phyloP scores from a whole-genome alignment of 2,113 vertebrate genomes.

The Ahaetulla prasina region DNA sequence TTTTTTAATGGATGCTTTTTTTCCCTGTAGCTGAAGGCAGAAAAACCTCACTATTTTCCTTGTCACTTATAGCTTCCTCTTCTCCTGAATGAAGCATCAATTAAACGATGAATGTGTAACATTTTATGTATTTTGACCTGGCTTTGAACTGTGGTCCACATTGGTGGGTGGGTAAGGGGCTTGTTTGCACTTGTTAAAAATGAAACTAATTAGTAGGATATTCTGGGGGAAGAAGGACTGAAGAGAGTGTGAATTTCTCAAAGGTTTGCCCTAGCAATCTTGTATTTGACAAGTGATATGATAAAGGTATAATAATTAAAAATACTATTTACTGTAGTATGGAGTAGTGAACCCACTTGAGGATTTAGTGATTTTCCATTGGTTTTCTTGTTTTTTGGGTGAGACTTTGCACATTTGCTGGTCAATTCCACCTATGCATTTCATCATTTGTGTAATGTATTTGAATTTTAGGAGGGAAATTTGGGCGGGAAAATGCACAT shows the following conservation, averaged over 20 bases:
- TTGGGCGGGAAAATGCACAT: no score
- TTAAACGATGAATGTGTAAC: constrained; percentile 60
- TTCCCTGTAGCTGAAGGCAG: constrained; percentile 52
- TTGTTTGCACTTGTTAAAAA: constrained; percentile 48
- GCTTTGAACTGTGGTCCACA: constrained; percentile 52
- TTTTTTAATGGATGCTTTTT: constrained; percentile 69
- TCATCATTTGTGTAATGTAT: no score
- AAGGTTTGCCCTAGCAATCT: constrained; percentile 51
- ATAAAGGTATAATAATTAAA: constrained; percentile 24
- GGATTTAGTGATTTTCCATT: background rate
- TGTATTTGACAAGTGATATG: constrained; percentile 35
- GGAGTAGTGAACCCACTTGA: background rate
- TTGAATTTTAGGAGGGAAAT: no score
- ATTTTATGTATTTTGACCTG: constrained; percentile 58
- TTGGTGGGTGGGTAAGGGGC: constrained; percentile 15
- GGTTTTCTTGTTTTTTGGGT: background rate
- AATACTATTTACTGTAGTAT: constrained; percentile 21
- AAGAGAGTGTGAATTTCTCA: constrained; percentile 42
- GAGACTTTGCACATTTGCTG: constrained; percentile 6
- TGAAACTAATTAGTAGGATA: constrained; percentile 56
- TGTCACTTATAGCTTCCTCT: constrained; percentile 64
- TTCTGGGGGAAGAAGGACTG: constrained; percentile 32
- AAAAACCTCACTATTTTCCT: constrained; percentile 68
- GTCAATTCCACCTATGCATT: background rate
- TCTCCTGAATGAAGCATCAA: constrained; percentile 68